These are phyloP conservation scores for Sus scrofa DNA, from an alignment of 2,113 vertebrate species.

Conservation along the genomic window T2T-Sscrofa CM000812.6:164241001-164241500, in stretches of 20 bases:
- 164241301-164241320: background rate
- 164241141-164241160: background rate
- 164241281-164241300: background rate
- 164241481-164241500: constrained; percentile 22
- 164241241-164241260: background rate
- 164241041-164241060: background rate
- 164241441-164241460: constrained; percentile 12
- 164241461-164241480: background rate
- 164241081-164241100: background rate
- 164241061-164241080: background rate
- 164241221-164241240: background rate
- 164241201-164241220: background rate
- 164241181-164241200: background rate
- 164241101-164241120: background rate
- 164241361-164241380: constrained; percentile 7
- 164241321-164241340: background rate
- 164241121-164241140: background rate
- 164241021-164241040: background rate
- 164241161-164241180: no score
- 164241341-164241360: constrained; percentile 25
- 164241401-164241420: constrained; percentile 3
- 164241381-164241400: background rate
- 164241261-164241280: background rate
- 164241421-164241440: background rate
- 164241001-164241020: background rate